phyloP scores from a whole-genome alignment of 2,797 vertebrate species.

The Muscicapa comitata region DNA sequence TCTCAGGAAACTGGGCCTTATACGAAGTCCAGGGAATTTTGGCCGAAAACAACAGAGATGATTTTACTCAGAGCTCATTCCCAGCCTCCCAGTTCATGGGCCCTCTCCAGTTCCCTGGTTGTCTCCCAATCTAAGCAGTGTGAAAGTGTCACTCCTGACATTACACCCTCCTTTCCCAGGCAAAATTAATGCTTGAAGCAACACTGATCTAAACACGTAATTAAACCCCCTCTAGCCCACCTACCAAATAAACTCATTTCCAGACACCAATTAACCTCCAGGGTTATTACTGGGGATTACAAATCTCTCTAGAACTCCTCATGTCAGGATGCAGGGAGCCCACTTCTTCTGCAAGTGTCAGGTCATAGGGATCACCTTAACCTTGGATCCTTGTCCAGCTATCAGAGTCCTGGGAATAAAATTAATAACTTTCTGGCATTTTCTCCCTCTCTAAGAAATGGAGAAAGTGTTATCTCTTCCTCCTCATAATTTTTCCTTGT shows the following conservation, averaged over 20 bases:
- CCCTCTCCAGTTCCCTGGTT: not conserved
- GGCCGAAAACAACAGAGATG: not conserved
- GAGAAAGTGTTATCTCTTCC: slow-evolving; percentile 3
- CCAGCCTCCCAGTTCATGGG: not conserved
- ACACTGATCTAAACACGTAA: not conserved
- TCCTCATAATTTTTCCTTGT: not conserved
- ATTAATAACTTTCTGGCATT: not conserved
- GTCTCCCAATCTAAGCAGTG: not conserved
- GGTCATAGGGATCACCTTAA: not conserved
- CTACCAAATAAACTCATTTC: not conserved
- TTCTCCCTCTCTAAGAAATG: not conserved
- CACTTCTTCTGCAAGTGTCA: not conserved
- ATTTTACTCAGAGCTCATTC: not conserved
- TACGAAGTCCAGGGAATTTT: not conserved
- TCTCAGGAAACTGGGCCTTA: not conserved
- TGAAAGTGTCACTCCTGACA: not conserved
- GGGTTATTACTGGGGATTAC: not conserved
- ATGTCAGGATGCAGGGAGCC: not conserved
- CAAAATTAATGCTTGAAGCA: not conserved
- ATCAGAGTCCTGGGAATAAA: not conserved
- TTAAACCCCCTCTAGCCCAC: not conserved
- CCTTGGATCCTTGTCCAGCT: not conserved
- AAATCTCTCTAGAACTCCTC: not conserved
- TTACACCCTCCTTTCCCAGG: not conserved
- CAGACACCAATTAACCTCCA: not conserved